Base-by-base conservation (phyloP, 2,888 invertebrate species). In the Leptinotarsa tumamoca region DNA sequence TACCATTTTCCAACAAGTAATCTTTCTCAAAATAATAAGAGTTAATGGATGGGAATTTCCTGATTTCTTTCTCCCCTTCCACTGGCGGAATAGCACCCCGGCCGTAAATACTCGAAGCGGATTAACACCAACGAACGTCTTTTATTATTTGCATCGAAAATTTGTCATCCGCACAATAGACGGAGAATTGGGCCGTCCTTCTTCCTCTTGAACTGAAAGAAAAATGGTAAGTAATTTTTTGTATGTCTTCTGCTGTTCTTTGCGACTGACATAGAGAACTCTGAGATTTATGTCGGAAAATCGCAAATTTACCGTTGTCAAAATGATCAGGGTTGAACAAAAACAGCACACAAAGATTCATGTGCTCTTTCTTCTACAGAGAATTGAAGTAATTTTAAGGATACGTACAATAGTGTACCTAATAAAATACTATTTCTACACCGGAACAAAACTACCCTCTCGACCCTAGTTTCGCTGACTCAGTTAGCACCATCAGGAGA, bases 101-200 rank as follows among this genome's bases (percentile, higher is more conserved):
- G 0, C 10, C 33, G 4, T n/a, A 4, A 63, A 63, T 63, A 63
- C 63, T 63, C 15, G 63, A 63, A 63, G 27, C 33, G 63, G 63
- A 63, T 63, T 63, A 63, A n/a, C 63, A 63, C 63, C 63, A 63
- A 63, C 63, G n/a, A 63, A 63, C 43, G 63, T 33, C 33, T 63
- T 43, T 43, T 33, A 63, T 63, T 63, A 58, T 58, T 63, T 63
- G 63, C 33, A 63, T 63, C 63, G 27, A 33, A 63, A 63, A 63
- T 63, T 33, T 63, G 63, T 63, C 63, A 63, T 63, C 63, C 43
- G 18, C 63, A 63, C 63, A 63, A 63, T 63, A 63, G 43, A 63
- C n/a, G 2, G 27, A n/a, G 43, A 17, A 63, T 33, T 63, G 63
- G 63, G 63, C n/a, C 33, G 63, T 63, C 43, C 43, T 63, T n/a